Percentiles rank a stretch among this genome's conserved stretches.
Conservation (phyloP, 2,888 invertebrate genomes). For the Troides oblongomaculatus region DNA sequence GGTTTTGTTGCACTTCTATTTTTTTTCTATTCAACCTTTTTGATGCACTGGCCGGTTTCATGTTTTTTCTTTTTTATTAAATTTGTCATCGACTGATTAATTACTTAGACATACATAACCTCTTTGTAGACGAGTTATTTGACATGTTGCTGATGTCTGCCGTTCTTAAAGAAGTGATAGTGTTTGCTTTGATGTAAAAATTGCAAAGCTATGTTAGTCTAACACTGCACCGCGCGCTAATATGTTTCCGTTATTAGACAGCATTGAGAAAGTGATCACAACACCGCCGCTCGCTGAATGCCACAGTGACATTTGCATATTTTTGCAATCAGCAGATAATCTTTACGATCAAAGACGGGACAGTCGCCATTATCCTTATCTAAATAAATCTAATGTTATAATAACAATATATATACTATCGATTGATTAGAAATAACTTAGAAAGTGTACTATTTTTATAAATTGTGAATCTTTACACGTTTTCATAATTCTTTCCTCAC, state of each 20-base stretch:
- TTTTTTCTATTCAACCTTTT: not conserved
- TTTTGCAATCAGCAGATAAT: slow-evolving; percentile 29
- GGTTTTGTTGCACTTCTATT: slow-evolving; percentile 47
- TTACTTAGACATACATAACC: too few relatives aligned
- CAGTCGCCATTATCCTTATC: not conserved
- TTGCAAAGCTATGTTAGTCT: too few relatives aligned
- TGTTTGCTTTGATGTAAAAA: too few relatives aligned
- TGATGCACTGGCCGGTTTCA: not conserved
- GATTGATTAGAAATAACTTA: not conserved
- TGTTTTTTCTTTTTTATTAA: not conserved
- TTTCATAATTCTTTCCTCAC: too few relatives aligned
- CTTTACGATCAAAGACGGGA: slow-evolving; percentile 2
- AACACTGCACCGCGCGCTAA: not conserved
- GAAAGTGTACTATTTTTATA: not conserved
- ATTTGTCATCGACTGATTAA: not conserved
- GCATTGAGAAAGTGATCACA: slow-evolving; percentile 49
- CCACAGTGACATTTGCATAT: slow-evolving; percentile 45
- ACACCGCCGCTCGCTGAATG: slow-evolving; percentile 48
- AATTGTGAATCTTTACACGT: not conserved
- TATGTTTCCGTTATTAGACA: not conserved
- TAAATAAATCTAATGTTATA: slow-evolving; percentile 1
- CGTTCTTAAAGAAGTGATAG: too few relatives aligned
- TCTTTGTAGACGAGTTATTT: too few relatives aligned
- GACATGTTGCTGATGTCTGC: too few relatives aligned
- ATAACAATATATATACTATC: not conserved